Evolutionary conservation across 2,113 vertebrate genomes (phyloP).

Genomic region (Dicaeum eximium): DNA sequence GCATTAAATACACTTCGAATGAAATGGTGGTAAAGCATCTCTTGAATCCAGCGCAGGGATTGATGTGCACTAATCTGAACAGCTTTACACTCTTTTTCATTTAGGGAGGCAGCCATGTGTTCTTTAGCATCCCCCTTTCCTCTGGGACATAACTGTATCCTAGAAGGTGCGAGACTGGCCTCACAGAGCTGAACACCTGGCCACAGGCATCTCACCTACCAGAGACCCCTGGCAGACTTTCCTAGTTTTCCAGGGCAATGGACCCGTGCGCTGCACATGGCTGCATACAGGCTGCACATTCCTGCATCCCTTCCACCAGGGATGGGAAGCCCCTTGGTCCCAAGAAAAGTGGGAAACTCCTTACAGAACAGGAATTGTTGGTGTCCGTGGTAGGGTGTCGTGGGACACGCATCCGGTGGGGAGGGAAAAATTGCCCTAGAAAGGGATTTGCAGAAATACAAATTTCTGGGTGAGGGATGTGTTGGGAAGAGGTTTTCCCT

Average conservation of each 20-base stretch:
- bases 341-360: neutral
- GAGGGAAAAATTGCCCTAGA: neutral
- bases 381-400: rapidly evolving
- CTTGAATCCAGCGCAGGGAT: neutral
- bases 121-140: neutral
- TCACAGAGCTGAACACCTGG: neutral
- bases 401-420: neutral
- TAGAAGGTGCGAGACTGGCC: neutral
- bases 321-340: rapidly evolving
- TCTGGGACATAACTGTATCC: neutral
- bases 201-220: neutral
- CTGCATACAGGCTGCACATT: rapidly evolving
- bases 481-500: neutral
- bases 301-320: too few species aligned
- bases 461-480: too few species aligned
- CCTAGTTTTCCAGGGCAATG: neutral
- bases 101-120: neutral
- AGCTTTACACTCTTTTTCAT: neutral
- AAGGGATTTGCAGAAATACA: neutral
- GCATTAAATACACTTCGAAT: neutral
- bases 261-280: too few species aligned
- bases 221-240: neutral
- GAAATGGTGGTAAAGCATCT: neutral
- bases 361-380: neutral
- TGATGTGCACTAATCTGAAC: neutral